phyloP scores from a whole-genome alignment of 2,888 invertebrate species.

The Apoderus coryli region DNA sequence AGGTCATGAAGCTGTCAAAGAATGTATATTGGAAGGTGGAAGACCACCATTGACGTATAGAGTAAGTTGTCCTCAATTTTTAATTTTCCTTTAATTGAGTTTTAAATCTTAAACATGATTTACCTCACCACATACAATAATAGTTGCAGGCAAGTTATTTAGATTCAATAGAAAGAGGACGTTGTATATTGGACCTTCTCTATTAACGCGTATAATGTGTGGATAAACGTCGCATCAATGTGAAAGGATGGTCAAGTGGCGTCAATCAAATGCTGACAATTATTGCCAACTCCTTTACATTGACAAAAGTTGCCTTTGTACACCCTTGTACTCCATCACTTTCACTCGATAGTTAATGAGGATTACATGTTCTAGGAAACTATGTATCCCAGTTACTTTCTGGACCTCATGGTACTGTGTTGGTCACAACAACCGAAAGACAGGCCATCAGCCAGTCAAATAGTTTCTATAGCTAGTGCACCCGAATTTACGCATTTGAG shows the following conservation, averaged over 20 bases:
- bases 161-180: too few relatives aligned
- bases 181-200: too few relatives aligned
- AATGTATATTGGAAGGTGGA: slow-evolving; percentile 89
- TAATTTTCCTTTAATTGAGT: too few relatives aligned
- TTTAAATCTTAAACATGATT: too few relatives aligned
- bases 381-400: slow-evolving; percentile 70
- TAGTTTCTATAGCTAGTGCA: slow-evolving; percentile 80
- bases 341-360: neutral
- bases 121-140: too few relatives aligned
- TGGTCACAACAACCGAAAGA: slow-evolving; percentile 81
- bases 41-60: slow-evolving; percentile 76
- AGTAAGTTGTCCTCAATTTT: too few relatives aligned
- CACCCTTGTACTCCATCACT: neutral
- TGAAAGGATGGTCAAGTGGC: neutral
- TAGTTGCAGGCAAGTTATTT: too few relatives aligned
- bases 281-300: neutral
- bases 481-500: slow-evolving; percentile 86
- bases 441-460: slow-evolving; percentile 87
- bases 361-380: slow-evolving; percentile 43
- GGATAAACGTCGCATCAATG: too few relatives aligned
- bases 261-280: slow-evolving; percentile 1
- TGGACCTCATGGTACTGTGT: slow-evolving; percentile 91
- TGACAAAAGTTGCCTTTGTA: slow-evolving; percentile 1
- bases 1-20: slow-evolving; percentile 92
- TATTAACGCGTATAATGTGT: too few relatives aligned